These are phyloP conservation scores for Borostomias antarcticus DNA, from an alignment of 2,797 vertebrate genomes.

Conservation along the genomic window DNA sequence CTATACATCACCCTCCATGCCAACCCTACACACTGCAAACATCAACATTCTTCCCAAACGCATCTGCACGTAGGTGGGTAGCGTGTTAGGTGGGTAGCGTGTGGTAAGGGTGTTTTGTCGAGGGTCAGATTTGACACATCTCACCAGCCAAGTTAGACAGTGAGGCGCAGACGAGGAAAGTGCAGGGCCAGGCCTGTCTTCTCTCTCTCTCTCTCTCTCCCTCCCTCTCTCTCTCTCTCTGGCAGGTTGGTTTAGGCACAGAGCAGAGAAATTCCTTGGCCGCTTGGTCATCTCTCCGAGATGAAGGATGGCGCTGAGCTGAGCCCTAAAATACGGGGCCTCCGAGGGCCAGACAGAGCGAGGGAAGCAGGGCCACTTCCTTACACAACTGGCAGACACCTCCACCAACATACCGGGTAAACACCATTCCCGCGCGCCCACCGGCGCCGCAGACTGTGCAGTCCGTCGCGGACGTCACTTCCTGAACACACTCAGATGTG, in stretches of 20 bases:
- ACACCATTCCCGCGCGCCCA: conserved; percentile 24
- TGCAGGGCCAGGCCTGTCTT: conserved; percentile 15
- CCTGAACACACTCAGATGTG: conserved; percentile 17
- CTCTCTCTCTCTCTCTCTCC: no score
- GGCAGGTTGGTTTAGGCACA: conserved; percentile 65
- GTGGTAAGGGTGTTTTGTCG: conserved; percentile 48
- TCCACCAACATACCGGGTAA: conserved; percentile 38
- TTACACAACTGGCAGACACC: conserved; percentile 42
- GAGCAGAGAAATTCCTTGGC: conserved; percentile 78
- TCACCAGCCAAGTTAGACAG: conserved; percentile 36
- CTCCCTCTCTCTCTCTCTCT: no score
- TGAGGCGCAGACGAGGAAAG: conserved; percentile 36
- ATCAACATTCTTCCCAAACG: conserved; percentile 54
- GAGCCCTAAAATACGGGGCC: conserved; percentile 37
- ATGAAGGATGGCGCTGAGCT: conserved; percentile 53
- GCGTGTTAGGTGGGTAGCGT: conserved; percentile 54
- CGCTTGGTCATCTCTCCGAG: conserved; percentile 60
- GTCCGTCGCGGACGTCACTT: background rate
- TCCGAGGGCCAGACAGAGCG: conserved; percentile 14
- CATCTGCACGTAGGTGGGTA: conserved; percentile 52
- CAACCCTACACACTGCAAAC: conserved; percentile 19
- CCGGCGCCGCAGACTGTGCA: no score
- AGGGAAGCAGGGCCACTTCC: conserved; percentile 36
- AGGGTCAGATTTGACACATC: conserved; percentile 64
- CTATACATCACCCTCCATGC: background rate